These are phyloP conservation scores for Drosophila percnosoma DNA, from an alignment of 2,888 invertebrate genomes.

Conservation along the genomic window DNA sequence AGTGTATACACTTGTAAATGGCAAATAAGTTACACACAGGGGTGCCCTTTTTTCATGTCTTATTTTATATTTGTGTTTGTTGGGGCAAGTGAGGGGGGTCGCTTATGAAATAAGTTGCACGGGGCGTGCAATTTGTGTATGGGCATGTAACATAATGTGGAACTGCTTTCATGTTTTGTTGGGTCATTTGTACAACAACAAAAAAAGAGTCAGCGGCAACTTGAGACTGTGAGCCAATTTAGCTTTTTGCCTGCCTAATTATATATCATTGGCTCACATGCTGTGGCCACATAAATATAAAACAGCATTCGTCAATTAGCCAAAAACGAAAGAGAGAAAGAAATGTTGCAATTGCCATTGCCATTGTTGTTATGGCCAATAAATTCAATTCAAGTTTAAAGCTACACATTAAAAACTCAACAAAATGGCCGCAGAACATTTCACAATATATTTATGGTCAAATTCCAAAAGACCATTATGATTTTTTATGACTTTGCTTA, in stretches of 20 bases:
- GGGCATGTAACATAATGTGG: slow-evolving; percentile 32
- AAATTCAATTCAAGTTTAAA: slow-evolving; percentile 44
- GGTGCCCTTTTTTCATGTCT: slow-evolving; percentile 5
- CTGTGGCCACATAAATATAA: slow-evolving; percentile 33
- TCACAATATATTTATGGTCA: slow-evolving; percentile 22
- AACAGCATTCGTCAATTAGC: slow-evolving; percentile 62
- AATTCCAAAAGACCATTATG: slow-evolving; percentile 40
- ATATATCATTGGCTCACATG: slow-evolving; percentile 59
- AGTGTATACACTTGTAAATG: neutral
- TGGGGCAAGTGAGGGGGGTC: neutral
- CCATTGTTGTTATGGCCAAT: slow-evolving; percentile 14
- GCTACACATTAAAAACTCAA: slow-evolving; percentile 57
- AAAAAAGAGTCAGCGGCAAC: slow-evolving; percentile 11
- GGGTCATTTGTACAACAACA: slow-evolving; percentile 35
- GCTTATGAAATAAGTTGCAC: slow-evolving; percentile 69
- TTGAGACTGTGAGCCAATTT: slow-evolving; percentile 53
- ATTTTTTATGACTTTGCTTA: slow-evolving; percentile 61
- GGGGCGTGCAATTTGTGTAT: slow-evolving; percentile 61
- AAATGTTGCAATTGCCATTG: slow-evolving; percentile 55
- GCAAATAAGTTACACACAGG: slow-evolving; percentile 48
- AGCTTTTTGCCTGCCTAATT: slow-evolving; percentile 60
- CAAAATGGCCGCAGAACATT: slow-evolving; percentile 34
- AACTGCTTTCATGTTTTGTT: slow-evolving; percentile 43
- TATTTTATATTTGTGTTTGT: neutral
- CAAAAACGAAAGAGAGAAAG: slow-evolving; percentile 19